Base-by-base conservation (phyloP, 2,888 invertebrate genomes). In the Diplazon laetatorius region DNA sequence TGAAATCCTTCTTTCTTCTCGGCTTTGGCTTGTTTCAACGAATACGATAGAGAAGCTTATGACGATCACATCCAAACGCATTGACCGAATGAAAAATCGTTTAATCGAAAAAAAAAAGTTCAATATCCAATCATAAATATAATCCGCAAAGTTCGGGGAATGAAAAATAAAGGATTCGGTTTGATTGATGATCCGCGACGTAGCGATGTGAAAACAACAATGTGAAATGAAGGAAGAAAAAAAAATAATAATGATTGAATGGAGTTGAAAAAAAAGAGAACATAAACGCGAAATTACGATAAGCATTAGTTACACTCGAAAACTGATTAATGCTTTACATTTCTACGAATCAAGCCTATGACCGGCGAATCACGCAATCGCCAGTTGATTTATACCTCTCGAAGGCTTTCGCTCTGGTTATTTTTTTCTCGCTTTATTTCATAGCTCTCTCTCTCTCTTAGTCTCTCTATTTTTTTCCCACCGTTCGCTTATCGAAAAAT, bases 291-390 rank as follows among this genome's bases (percentile, higher is more conserved):
- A 62, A 63, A 63, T 12, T 48, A 48, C n/a, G 5, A 22, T 14
- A 44, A 30, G 16, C 30, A 57, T 68, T 68, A 55, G 42, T 68
- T 57, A 57, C 16, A 25, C 18, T 22, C 46, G 73, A 60, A 60
- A 66, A 60, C 16, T 73, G 73, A 74, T 66, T 66, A 50, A 74
- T 60, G 50, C 37, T n/a, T 30, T 20, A 42, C 25, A 35, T 66
- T 50, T 66, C 39, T 57, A 57, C 42, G 25, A 18, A 35, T 60
- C 30, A 22, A 46, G 37, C 37, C 42, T 39, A 18, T 59, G 35
- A 8, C 37, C 14, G 14, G 14, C 30, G 35, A 55, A 55, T 55
- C 55, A 35, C 55, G 55, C 55, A 16, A 55, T 35, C 30, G 9
- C 50, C 3, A 20, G n/a, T 71, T 70, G 20, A 65, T 70, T 59